These are phyloP conservation scores for Pseudois nayaur DNA, from an alignment of 2,113 vertebrate species.

Conservation along the genomic window DNA sequence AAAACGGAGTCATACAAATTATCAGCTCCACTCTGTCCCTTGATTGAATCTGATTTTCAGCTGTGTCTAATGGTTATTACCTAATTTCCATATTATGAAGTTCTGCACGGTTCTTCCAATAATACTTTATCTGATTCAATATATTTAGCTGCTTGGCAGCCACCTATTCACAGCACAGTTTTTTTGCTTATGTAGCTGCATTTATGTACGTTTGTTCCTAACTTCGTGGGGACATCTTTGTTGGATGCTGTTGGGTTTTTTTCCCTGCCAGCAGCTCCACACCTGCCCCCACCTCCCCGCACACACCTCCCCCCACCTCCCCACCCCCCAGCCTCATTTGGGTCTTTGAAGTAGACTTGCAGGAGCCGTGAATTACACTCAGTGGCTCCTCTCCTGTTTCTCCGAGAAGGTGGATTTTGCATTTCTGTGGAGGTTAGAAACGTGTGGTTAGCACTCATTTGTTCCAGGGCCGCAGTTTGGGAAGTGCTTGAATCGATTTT, in stretches of 20 bases:
- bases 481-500: neutral
- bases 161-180: neutral
- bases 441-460: neutral
- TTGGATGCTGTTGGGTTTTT: neutral
- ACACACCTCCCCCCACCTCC: no score
- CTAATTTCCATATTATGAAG: neutral
- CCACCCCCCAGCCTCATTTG: fast-evolving
- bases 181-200: neutral
- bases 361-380: neutral
- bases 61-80: neutral
- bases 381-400: neutral
- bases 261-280: neutral
- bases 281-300: no score
- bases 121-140: neutral
- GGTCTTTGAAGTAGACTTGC: neutral
- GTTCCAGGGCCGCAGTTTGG: neutral
- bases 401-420: neutral
- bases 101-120: neutral
- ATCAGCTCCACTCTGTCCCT: neutral
- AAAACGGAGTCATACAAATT: neutral
- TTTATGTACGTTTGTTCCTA: fast-evolving
- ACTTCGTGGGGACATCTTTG: fast-evolving
- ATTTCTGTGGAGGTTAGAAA: neutral
- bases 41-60: neutral
- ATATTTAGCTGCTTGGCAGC: neutral